Base-by-base conservation (phyloP, 2,888 invertebrate species). In the Ophion ventricosus region DNA sequence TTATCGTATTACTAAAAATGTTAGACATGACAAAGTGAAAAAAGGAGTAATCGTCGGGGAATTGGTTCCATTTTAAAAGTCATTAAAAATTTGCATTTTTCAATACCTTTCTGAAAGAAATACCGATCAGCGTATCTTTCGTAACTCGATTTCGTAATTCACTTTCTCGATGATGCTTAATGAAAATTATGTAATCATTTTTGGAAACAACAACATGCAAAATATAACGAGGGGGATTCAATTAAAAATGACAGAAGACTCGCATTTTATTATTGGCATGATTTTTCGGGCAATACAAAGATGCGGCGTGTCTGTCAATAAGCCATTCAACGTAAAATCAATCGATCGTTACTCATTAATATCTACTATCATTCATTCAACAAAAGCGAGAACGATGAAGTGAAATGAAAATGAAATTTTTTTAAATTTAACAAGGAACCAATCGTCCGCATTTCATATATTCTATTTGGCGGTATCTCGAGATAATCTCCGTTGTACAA, bases 201-300 rank as follows among this genome's bases (percentile, higher is more conserved):
- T 49, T 49, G 17, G 0, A 49, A 17, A 49, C 2, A 49, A 49
- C 14, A 7, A 35, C 14, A 14, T 57, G 20, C 57, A 57, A 23
- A 23, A 1, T 57, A 23, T 20, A n/a, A n/a, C 26, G 23, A 63
- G 10, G 63, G 23, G 23, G 1, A 64, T 64, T 35, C 40, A 61
- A 43, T 43, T 25, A n/a, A 73, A 43, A 59, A 73, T 5, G 40
- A 73, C 26, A 59, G 17, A 8, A 25, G 20, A 29, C 23, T 59
- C 26, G 73, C 26, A 5, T 8, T 61, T 59, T 40, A 59, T 26
- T 43, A 59, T 73, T 23, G 10, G 23, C 72, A 72, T 10, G 35
- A 57, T 25, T n/a, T n/a, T 20, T 20, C n/a, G 59, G 23, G 20
- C 54, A 56, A 20, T 25, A 72, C 17, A 40, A 72, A 72, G 23